Evolutionary conservation across 2,113 vertebrate genomes (phyloP).

Genomic region (Macroglossus sobrinus): DNA sequence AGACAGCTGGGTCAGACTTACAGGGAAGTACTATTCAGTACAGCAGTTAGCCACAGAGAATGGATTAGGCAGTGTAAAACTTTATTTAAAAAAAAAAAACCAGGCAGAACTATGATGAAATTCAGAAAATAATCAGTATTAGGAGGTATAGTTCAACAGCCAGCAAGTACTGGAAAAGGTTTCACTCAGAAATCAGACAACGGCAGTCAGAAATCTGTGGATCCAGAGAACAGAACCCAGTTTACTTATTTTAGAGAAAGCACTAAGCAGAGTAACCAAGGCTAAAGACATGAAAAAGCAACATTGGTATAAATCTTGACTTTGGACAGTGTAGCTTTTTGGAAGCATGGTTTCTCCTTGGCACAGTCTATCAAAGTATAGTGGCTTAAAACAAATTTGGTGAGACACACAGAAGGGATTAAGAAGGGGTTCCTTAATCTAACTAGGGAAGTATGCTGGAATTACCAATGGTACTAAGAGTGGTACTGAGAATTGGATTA

Average conservation of each 20-base stretch:
- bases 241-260: not conserved
- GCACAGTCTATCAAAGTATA: not conserved
- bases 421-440: not conserved
- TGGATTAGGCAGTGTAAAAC: not conserved
- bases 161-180: not conserved
- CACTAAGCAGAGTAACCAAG: not conserved
- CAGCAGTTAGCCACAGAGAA: not conserved
- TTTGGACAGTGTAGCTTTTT: rapidly evolving
- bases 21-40: not conserved
- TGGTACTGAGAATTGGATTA: not conserved
- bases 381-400: not conserved
- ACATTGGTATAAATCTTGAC: not conserved
- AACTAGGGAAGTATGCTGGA: not conserved
- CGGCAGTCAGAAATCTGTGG: not conserved
- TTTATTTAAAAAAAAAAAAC: not conserved
- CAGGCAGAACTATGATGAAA: not conserved
- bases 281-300: not conserved
- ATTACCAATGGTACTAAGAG: not conserved
- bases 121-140: not conserved
- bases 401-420: not conserved
- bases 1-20: not conserved
- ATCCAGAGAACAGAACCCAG: not conserved
- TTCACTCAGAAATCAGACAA: not conserved
- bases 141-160: not conserved
- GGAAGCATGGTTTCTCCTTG: not conserved